Conservation (phyloP, 2,113 vertebrate species). For the Cebidichthys violaceus region DNA sequence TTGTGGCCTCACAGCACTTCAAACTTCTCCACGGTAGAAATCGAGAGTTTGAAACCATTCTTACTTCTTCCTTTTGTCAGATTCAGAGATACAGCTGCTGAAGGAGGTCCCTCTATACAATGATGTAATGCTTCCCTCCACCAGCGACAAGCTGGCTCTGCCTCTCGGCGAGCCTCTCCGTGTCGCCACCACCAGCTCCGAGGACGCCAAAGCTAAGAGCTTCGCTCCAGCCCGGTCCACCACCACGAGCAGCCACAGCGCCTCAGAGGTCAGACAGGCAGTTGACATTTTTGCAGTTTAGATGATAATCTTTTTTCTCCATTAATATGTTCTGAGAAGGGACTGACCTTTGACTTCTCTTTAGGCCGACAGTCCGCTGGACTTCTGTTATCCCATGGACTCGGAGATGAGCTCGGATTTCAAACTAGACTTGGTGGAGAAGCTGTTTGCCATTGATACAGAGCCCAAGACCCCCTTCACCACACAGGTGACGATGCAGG, state of each 20-base stretch:
- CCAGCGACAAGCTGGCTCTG: conserved; percentile 89
- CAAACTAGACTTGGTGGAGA: conserved; percentile 97
- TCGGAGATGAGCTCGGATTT: conserved; percentile 92
- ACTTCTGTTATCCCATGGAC: conserved; percentile 93
- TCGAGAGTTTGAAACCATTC: not conserved
- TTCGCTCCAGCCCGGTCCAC: conserved; percentile 83
- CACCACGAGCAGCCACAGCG: conserved; percentile 83
- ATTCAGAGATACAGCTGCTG: conserved; percentile 88
- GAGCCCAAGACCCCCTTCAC: conserved; percentile 92
- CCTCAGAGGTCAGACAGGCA: conserved; percentile 85
- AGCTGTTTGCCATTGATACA: conserved; percentile 96
- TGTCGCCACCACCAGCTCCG: conserved; percentile 85
- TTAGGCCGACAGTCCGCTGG: conserved; percentile 87
- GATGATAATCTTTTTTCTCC: not conserved
- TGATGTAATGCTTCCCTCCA: conserved; percentile 95
- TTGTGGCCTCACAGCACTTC: conserved; percentile 49
- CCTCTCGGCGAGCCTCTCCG: conserved; percentile 89
- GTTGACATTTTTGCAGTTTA: not conserved
- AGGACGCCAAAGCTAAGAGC: conserved; percentile 82
- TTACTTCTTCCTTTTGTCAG: conserved; percentile 62
- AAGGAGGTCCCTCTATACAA: conserved; percentile 95
- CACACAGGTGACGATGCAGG: conserved; percentile 85
- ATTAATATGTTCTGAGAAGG: not conserved
- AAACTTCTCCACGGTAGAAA: not conserved
- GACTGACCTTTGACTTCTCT: conserved; percentile 39